Conservation (phyloP, 2,888 invertebrate species). For the Archaeoteleia sp. region DNA sequence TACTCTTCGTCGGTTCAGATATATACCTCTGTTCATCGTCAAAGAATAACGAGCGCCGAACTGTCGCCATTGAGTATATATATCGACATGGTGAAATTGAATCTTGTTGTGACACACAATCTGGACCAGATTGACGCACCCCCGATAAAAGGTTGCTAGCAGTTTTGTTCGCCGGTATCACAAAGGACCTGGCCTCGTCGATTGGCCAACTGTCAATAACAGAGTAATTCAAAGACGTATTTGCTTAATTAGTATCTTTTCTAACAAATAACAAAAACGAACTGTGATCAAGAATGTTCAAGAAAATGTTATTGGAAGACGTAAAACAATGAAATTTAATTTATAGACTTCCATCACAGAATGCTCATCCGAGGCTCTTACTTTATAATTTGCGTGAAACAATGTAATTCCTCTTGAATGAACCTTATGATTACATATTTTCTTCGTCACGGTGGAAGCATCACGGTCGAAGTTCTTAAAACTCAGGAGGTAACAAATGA, state of each 20-base stretch:
- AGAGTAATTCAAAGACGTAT: slow-evolving; percentile 36
- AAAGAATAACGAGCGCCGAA: slow-evolving; percentile 26
- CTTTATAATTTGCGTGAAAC: background rate
- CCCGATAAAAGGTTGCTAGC: slow-evolving; percentile 13
- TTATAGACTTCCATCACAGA: background rate
- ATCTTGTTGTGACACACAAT: slow-evolving; percentile 52
- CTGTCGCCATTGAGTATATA: slow-evolving; percentile 22
- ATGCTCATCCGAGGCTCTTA: background rate
- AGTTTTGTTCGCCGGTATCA: slow-evolving; percentile 10
- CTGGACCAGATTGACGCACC: slow-evolving; percentile 46
- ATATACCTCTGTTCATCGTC: slow-evolving; percentile 11
- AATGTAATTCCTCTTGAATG: slow-evolving; percentile 10
- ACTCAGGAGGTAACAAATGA: slow-evolving; percentile 35
- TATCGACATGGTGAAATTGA: slow-evolving; percentile 49
- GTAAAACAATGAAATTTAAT: background rate
- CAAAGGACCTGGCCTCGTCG: slow-evolving; percentile 8
- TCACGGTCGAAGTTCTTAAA: slow-evolving; percentile 16
- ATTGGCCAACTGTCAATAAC: slow-evolving; percentile 41
- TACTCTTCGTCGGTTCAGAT: background rate
- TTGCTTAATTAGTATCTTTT: slow-evolving; percentile 29
- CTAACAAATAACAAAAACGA: background rate
- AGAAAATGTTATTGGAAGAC: background rate
- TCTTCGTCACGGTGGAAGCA: slow-evolving; percentile 7
- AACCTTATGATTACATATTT: slow-evolving; percentile 16
- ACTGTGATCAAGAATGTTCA: background rate